Percentiles rank a stretch among this genome's conserved stretches.
Evolutionary conservation across 2,888 invertebrate species (phyloP).

Genomic region (Lithosia quadra): DNA sequence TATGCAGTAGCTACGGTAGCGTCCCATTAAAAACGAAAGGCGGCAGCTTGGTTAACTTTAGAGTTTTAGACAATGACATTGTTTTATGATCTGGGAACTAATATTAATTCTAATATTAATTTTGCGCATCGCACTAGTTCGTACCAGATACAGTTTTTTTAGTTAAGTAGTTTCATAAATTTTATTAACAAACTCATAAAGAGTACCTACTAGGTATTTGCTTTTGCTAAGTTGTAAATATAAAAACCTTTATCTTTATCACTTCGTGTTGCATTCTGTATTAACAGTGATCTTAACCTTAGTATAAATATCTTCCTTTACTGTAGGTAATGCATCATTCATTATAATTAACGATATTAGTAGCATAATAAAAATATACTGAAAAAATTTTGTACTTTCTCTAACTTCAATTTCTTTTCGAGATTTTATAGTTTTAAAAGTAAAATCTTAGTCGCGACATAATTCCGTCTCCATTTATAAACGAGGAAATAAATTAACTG

Average conservation of each 20-base stretch:
- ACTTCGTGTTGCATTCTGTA: too few relatives aligned
- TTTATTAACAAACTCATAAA: too few relatives aligned
- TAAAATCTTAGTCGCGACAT: conserved; percentile 43
- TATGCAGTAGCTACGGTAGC: not conserved
- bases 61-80: not conserved
- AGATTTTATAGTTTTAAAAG: conserved; percentile 37
- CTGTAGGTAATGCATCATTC: too few relatives aligned
- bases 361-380: not conserved
- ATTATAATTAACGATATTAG: too few relatives aligned
- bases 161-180: too few relatives aligned
- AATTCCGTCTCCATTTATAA: conserved; percentile 47
- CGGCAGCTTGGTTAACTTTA: not conserved
- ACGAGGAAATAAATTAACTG: conserved; percentile 59
- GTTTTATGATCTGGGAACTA: not conserved
- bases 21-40: not conserved
- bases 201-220: too few relatives aligned
- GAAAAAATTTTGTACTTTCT: conserved; percentile 21
- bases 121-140: not conserved
- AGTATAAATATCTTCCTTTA: too few relatives aligned
- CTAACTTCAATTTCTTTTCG: conserved; percentile 36
- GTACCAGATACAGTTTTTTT: too few relatives aligned
- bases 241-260: too few relatives aligned
- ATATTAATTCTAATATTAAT: not conserved
- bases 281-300: too few relatives aligned
- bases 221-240: too few relatives aligned